Evolutionary conservation across 2,797 vertebrate species (phyloP), one percentile per base, ranked within the genome.

Genomic region (Rousettus madagascariensis): DNA sequence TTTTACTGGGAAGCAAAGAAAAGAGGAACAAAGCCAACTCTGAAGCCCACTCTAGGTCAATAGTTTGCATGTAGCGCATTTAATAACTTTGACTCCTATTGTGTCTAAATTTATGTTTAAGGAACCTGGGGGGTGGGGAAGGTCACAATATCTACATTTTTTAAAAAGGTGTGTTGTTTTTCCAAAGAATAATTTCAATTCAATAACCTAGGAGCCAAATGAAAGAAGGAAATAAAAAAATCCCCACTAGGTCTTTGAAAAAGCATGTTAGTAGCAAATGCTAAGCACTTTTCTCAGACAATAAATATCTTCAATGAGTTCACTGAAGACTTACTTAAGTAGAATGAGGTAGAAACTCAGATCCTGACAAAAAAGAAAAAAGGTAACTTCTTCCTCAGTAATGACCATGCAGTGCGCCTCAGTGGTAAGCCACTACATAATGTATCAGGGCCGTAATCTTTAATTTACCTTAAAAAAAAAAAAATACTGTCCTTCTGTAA

Each of bases 91-190:
- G 66, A 79, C 5, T 95, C 63, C 93, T 68, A 86, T 78, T 96
- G 93, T 96, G 80, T 96, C 94, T 97, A 95, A 95, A 95, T 93
- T 95, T 93, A 96, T 71, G 63, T 92, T 17, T 88, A 72, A 95
- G 93, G 94, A 97, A 95, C 87, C 68, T 49, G 49, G 49, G 77
- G 59, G 68, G 16, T 63, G 84, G 82, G 1, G 68, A 86, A 90
- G 85, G 59, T 63, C 68, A 91, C 86, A 43, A 46, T 80, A 84
- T 93, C 86, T 68, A 92, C 55, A 41, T 89, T 91, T 87, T 95
- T 94, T 75, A 3, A 6, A 94, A 96, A 95, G 80, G 79, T 94
- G 66, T 95, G 79, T 78, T 95, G 80, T 93, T 96, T 94, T 89
- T 78, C 72, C 94, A 92, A 65, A 90, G 65, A 22, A 79, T 78